Evolutionary conservation across 2,888 invertebrate genomes (phyloP).

Genomic region (Brenthis daphne): DNA sequence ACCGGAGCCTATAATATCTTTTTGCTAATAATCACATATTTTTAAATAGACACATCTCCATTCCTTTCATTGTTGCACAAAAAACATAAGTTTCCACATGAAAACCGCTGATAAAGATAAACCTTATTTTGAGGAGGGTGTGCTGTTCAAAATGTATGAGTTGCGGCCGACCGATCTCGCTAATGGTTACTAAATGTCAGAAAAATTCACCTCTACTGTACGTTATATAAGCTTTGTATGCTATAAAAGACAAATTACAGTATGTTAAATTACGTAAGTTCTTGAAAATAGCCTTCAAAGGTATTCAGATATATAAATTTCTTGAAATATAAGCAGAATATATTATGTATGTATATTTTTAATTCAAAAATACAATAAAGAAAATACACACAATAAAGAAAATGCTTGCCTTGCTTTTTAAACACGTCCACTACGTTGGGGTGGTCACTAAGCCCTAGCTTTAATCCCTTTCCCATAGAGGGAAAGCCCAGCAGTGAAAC

Average conservation of each 20-base stretch:
- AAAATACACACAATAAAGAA: too few species aligned
- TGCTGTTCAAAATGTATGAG: slow-evolving; percentile 44
- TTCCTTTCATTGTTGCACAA: slow-evolving; percentile 32
- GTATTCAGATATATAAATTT: too few species aligned
- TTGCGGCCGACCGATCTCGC: slow-evolving; percentile 29
- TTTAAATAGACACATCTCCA: slow-evolving; percentile 30
- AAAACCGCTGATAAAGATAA: slow-evolving; percentile 49
- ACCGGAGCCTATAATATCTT: slow-evolving; percentile 64
- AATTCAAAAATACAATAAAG: too few species aligned
- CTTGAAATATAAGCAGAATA: too few species aligned
- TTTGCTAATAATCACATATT: slow-evolving; percentile 23
- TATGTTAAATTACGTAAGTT: background rate
- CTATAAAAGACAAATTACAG: slow-evolving; percentile 7
- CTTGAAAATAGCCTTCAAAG: too few species aligned
- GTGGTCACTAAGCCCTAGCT: too few species aligned
- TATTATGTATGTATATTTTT: too few species aligned
- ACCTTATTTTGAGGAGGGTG: slow-evolving; percentile 48
- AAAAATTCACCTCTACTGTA: slow-evolving; percentile 21
- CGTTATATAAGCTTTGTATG: slow-evolving; percentile 14
- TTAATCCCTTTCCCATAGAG: too few species aligned
- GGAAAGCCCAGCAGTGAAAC: too few species aligned
- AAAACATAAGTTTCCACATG: slow-evolving; percentile 47
- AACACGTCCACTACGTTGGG: too few species aligned
- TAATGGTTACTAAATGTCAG: slow-evolving; percentile 36
- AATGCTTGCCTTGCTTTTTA: too few species aligned